These are phyloP conservation scores for Penaeus indicus DNA, from an alignment of 1,140 invertebrate genomes.

Conservation along the genomic window DNA sequence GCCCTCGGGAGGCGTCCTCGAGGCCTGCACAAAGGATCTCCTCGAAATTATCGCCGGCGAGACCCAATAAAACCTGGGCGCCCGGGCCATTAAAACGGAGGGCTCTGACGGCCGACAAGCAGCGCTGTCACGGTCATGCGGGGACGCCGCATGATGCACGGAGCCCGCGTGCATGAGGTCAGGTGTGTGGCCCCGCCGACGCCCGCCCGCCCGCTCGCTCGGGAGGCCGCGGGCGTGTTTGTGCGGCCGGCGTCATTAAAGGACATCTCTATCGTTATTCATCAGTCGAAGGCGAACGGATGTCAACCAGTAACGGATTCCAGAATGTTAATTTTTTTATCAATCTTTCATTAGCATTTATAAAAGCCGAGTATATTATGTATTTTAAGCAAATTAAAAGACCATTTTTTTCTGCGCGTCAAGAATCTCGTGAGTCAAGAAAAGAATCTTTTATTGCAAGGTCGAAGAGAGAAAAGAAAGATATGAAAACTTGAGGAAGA, in stretches of 20 bases:
- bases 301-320: no score
- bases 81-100: constrained; percentile 27
- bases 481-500: not conserved
- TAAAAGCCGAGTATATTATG: no score
- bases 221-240: no score
- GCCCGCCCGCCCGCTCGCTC: no score
- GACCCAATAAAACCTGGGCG: constrained; percentile 26
- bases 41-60: constrained; percentile 15
- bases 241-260: no score
- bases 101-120: constrained; percentile 24
- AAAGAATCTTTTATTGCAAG: not conserved
- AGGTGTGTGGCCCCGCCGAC: no score
- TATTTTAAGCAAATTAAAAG: no score
- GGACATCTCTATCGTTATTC: no score
- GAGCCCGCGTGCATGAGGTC: not conserved
- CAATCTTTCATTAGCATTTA: no score
- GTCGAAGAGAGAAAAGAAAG: not conserved
- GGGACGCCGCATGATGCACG: constrained; percentile 5
- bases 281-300: no score
- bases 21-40: constrained; percentile 34
- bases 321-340: no score
- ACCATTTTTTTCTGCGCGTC: no score
- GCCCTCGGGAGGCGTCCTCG: not conserved
- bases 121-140: constrained; percentile 28
- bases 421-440: not conserved